Base-by-base conservation (phyloP, 2,797 vertebrate genomes). In the Australoheros facetus region DNA sequence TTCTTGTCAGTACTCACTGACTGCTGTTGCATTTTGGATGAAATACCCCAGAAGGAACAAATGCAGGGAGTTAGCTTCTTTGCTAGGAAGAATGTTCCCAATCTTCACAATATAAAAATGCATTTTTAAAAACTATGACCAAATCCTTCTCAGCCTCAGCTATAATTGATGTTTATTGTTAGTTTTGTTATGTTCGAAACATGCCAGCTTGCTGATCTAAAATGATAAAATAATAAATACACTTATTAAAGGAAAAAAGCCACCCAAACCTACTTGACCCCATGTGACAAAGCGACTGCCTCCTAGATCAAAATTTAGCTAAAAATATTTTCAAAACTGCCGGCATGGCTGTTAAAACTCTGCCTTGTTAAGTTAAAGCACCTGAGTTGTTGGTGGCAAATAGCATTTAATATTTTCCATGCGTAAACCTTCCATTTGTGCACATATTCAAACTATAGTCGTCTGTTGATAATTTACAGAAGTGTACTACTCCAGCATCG, bases 21-120 rank as follows among this genome's bases (percentile, higher is more conserved):
- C 62, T 28, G 23, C 37, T 58, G 14, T 58, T 62, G 28, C 30
- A 77, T 73, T 73, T 66, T 32, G 12, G 57, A 82, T 82, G 13
- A 62, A 75, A 19, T 34, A 37, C 2, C 28, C 17, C 9, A 7
- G 19, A 37, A 53, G 30, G 7, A 79, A 51, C n/a, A 69, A 17
- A 71, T 62, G 12, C 5, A 7, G 17, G 13, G 19, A 51, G 19
- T 71, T 1, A 0, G 16, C 23, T 51, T 51, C 16, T 30, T 69
- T 69, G 28, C 19, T 0, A 48, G 42, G 16, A 69, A 19, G 11
- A 48, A 17, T 48, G 45, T 7, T 48, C 16, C 16, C 2, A 17
- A 66, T 45, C 8, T 66, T 16, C 4, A 28, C 39, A 64, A 28
- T 19, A 48, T 28, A 66, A 66, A 28, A 66, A 19, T 30, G 42